phyloP scores from a whole-genome alignment of 1,140 invertebrate genomes.

The Aphis craccivora region DNA sequence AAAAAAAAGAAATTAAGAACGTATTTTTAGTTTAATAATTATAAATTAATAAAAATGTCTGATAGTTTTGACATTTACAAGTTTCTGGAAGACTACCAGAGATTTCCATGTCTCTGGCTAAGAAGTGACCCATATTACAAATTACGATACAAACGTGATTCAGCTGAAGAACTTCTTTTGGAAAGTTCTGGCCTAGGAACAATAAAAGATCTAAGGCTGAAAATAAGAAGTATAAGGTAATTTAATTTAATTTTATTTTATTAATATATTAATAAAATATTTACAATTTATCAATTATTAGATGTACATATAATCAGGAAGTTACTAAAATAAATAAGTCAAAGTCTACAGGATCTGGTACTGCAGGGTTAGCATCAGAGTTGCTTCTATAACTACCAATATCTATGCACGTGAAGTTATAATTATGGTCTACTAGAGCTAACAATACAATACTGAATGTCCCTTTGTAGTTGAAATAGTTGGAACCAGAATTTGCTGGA shows the following conservation, averaged over 20 bases:
- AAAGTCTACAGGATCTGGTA: constrained; percentile 3
- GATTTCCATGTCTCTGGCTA: constrained; percentile 21
- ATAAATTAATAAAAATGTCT: constrained; percentile 1
- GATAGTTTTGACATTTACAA: not conserved
- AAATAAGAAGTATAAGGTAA: constrained; percentile 33
- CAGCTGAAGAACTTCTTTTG: not conserved
- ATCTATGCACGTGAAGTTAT: constrained; percentile 54
- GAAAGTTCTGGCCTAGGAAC: not conserved
- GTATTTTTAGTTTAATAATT: not conserved
- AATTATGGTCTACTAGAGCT: constrained; percentile 47
- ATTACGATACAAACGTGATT: not conserved
- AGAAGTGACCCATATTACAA: not conserved
- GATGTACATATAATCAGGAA: constrained; percentile 12
- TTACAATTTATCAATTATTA: not conserved
- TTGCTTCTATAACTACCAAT: constrained; percentile 56
- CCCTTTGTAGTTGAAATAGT: constrained; percentile 66
- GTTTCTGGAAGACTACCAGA: constrained; percentile 30
- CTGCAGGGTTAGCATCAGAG: constrained; percentile 36
- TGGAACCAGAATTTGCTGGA: constrained; percentile 63
- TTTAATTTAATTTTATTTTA: not conserved
- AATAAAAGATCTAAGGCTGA: not conserved
- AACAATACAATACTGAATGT: constrained; percentile 65
- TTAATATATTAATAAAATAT: not conserved
- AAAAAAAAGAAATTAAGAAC: not conserved
- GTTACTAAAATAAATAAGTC: not conserved